These are phyloP conservation scores for Cheilosia variabilis DNA, from an alignment of 2,888 invertebrate genomes.

Conservation along the genomic window DNA sequence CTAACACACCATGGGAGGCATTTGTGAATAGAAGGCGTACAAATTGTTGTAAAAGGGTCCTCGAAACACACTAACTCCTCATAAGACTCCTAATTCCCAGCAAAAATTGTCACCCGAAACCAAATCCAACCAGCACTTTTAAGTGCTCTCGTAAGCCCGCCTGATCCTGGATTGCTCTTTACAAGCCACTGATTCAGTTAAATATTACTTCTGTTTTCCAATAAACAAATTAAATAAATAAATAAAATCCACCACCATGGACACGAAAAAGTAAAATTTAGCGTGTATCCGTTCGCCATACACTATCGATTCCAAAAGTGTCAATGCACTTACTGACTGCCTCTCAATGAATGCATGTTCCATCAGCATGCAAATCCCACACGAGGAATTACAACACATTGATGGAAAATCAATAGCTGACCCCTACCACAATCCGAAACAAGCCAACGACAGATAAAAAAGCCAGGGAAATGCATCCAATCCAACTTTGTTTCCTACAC, in stretches of 20 bases:
- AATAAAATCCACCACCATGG: background rate
- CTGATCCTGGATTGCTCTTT: no score
- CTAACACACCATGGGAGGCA: no score
- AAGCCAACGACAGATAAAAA: conserved; percentile 40
- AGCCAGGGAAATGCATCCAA: conserved; percentile 47
- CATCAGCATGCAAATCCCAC: background rate
- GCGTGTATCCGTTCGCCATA: background rate
- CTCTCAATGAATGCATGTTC: background rate
- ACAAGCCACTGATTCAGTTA: no score
- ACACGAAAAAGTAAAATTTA: background rate
- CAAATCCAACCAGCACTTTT: no score
- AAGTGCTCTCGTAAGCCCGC: no score
- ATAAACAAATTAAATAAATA: background rate
- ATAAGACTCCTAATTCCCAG: no score
- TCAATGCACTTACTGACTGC: background rate
- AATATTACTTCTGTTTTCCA: no score
- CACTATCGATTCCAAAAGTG: background rate
- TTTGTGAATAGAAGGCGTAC: no score
- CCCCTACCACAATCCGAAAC: conserved; percentile 12
- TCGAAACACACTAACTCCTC: no score
- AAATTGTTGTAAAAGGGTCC: no score
- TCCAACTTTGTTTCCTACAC: background rate
- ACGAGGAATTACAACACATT: background rate
- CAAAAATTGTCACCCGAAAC: no score
- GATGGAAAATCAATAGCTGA: conserved; percentile 49